Evolutionary conservation across 2,888 invertebrate genomes (phyloP).

Genomic region (Apomyelois bistriatella): DNA sequence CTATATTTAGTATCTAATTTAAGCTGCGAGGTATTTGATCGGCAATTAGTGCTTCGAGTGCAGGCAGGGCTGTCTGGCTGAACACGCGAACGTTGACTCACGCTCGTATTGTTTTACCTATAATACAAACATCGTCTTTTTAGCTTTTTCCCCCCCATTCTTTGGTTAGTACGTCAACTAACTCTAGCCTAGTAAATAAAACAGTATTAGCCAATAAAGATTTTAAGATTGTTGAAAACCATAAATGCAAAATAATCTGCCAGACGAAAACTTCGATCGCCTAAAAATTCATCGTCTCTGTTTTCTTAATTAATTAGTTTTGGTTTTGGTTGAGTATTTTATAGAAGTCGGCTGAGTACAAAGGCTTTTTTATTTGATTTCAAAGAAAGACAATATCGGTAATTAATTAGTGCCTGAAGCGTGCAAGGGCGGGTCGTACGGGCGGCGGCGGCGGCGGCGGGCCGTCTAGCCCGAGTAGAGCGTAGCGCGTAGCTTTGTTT

Average conservation of each 20-base stretch:
- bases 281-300: no score
- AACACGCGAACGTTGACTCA: neutral
- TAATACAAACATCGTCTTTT: no score
- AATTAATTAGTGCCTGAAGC: neutral
- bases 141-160: no score
- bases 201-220: no score
- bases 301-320: no score
- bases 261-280: no score
- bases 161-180: no score
- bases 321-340: neutral
- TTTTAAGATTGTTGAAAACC: no score
- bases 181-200: no score
- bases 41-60: constrained; percentile 14
- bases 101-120: no score
- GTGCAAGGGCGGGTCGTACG: constrained; percentile 16
- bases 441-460: constrained; percentile 42
- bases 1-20: neutral
- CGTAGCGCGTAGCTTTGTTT: constrained; percentile 26
- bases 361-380: neutral
- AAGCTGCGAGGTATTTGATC: neutral
- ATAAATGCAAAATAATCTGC: no score
- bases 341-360: neutral
- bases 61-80: neutral
- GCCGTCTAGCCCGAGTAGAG: constrained; percentile 46
- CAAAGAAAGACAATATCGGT: neutral